A percentile compares a stretch with the other conserved stretches of the same genome.
phyloP scores from a whole-genome alignment of 2,797 vertebrate genomes.

The Enteromius paludinosus region DNA sequence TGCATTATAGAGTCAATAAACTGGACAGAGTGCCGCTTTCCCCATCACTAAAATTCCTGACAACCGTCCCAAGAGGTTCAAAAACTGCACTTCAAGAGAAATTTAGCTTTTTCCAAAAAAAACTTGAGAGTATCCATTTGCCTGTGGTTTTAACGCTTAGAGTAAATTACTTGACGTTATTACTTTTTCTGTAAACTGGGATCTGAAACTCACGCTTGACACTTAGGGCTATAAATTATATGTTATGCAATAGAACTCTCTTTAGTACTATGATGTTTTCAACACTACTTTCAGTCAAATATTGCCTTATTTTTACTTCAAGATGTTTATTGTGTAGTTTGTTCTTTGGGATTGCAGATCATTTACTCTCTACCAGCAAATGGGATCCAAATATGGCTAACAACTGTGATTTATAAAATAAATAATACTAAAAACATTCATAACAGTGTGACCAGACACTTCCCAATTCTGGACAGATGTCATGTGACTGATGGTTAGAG shows the following conservation, averaged over 20 bases:
- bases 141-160: conserved; percentile 13
- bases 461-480: not conserved
- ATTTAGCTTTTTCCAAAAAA: conserved; percentile 18
- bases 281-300: conserved; percentile 21
- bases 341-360: not conserved
- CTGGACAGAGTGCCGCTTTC: conserved; percentile 3
- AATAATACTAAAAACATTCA: not conserved
- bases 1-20: conserved; percentile 28
- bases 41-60: conserved; percentile 26
- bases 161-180: conserved; percentile 8
- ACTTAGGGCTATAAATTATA: conserved; percentile 3
- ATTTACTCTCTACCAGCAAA: not conserved
- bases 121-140: conserved; percentile 18
- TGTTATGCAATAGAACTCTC: not conserved
- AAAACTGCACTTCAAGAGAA: conserved; percentile 19
- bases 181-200: conserved; percentile 5
- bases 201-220: conserved; percentile 18
- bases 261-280: conserved; percentile 13
- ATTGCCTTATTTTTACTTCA: not conserved
- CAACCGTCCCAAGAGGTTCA: conserved; percentile 1
- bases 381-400: not conserved
- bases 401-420: not conserved
- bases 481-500: not conserved
- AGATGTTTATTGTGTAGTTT: not conserved
- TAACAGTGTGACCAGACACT: not conserved